These are phyloP conservation scores for Panthera leo DNA, from an alignment of 2,113 vertebrate species.

Conservation along the genomic window DNA sequence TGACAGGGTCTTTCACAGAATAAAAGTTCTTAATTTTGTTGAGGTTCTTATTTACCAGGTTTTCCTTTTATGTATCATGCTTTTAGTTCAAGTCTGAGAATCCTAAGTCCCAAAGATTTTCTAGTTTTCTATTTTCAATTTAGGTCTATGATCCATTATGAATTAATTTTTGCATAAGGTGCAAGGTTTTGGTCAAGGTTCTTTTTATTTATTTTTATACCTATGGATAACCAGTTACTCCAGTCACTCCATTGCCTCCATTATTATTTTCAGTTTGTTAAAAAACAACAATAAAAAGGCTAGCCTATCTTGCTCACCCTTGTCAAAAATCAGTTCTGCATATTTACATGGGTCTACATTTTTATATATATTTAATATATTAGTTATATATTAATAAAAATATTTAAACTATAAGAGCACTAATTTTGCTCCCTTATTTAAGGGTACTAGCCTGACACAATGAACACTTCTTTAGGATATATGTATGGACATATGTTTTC, in stretches of 20 bases:
- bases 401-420: background rate
- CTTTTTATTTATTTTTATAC: background rate
- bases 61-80: background rate
- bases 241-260: background rate
- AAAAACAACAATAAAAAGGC: background rate
- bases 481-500: background rate
- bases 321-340: background rate
- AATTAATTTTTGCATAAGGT: constrained; percentile 1
- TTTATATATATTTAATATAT: background rate
- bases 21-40: background rate
- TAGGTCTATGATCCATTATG: background rate
- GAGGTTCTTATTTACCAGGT: background rate
- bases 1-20: background rate
- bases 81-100: background rate
- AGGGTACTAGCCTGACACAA: background rate
- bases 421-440: background rate
- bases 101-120: background rate
- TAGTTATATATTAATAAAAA: background rate
- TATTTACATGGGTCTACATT: background rate
- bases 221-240: background rate
- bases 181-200: background rate
- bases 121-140: background rate
- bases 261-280: background rate
- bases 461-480: background rate
- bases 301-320: background rate